Evolutionary conservation across 1,140 invertebrate species (phyloP), one percentile per base, ranked within the genome.

Genomic region (Drosophila quadrilineata): DNA sequence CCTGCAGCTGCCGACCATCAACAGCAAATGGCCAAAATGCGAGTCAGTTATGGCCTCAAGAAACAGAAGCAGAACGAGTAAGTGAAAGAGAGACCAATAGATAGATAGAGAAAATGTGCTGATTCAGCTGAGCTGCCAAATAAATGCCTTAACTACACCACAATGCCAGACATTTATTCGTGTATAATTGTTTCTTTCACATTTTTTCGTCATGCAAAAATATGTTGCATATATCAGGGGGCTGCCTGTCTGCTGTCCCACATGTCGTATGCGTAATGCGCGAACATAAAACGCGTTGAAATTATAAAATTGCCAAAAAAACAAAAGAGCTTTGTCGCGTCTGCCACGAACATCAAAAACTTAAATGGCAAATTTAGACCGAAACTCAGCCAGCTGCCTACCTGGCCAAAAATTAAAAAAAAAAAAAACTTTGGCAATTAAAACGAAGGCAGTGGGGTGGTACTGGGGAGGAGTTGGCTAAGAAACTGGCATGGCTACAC

Each of bases 401-500:
- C 52, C 43, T 57, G 26, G 8, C 45, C n/a, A n/a, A n/a, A n/a
- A n/a, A n/a, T n/a, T n/a, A n/a, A n/a, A n/a, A n/a, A n/a, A n/a
- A n/a, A n/a, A n/a, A n/a, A n/a, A 79, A 77, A 62, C 60, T 79
- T 79, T 74, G 58, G 58, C 75, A 77, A 79, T 77, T 66, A 66
- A 66, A 66, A 52, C 45, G 36, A 59, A 65, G 62, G 45, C 62
- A 58, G n/a, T n/a, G n/a, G n/a, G n/a, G n/a, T n/a, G n/a, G n/a
- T n/a, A n/a, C n/a, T n/a, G n/a, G n/a, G n/a, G n/a, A n/a, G n/a
- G n/a, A n/a, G n/a, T n/a, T n/a, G n/a, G 62, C 14, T 43, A 35
- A 14, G 31, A 35, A 29, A 31, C 3, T 24, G 24, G 3, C 24
- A 24, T 3, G 36, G 9, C 22, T 33, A n/a, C 28, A 54, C 5